Conservation (phyloP, 2,888 invertebrate genomes). For the Pyrgus malvae region DNA sequence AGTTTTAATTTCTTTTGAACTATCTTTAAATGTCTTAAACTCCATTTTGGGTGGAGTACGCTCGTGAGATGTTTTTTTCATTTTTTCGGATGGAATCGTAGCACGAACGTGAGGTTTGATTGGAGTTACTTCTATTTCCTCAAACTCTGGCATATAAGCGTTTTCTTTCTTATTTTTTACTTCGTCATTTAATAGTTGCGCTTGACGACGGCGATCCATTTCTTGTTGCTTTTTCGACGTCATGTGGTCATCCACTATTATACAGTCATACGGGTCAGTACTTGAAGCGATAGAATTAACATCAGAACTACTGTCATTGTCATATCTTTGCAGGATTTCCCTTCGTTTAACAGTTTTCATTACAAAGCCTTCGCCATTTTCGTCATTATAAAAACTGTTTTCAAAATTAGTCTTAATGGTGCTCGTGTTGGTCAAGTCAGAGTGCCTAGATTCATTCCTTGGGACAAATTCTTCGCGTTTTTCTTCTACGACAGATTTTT, state of each 20-base stretch:
- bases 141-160: conserved; percentile 74
- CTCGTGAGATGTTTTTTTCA: conserved; percentile 66
- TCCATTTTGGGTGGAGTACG: conserved; percentile 73
- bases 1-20: conserved; percentile 73
- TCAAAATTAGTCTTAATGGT: conserved; percentile 81
- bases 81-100: conserved; percentile 66
- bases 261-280: conserved; percentile 90
- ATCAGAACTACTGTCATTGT: conserved; percentile 84
- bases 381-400: conserved; percentile 85
- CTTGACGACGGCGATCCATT: conserved; percentile 68
- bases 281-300: conserved; percentile 85
- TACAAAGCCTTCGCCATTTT: conserved; percentile 84
- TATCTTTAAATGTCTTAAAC: conserved; percentile 78
- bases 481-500: conserved; percentile 70
- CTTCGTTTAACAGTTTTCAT: conserved; percentile 88
- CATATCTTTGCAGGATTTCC: conserved; percentile 87
- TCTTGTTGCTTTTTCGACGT: conserved; percentile 74
- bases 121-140: conserved; percentile 76
- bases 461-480: conserved; percentile 66
- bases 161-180: conserved; percentile 71
- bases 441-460: conserved; percentile 73
- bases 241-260: conserved; percentile 91
- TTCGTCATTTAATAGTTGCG: conserved; percentile 61
- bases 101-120: conserved; percentile 74
- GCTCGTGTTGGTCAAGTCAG: conserved; percentile 73